Evolutionary conservation across 1,140 invertebrate species (phyloP), one percentile per base, ranked within the genome.

Genomic region (Phthorimaea operculella): DNA sequence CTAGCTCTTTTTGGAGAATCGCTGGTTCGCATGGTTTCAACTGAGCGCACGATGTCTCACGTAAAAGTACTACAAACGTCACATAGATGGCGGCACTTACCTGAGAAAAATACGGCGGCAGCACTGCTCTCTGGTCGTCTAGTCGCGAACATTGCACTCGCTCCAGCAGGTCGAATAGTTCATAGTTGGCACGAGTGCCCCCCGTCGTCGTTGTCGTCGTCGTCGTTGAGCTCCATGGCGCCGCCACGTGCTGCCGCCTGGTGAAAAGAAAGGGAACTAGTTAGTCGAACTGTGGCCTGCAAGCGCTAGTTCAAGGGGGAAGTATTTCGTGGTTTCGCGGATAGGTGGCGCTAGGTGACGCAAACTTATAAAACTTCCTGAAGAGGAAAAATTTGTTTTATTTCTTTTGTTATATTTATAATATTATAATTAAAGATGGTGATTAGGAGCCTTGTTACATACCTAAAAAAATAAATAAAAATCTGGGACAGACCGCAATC

Each of bases 61-160:
- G 10, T 4, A 39, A 10, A 39, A 39, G n/a, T 4, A 39, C 36
- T 39, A 39, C n/a, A 39, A 39, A 39, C 36, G 3, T 10, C 36
- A 12, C 10, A 10, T 39, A 39, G 36, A 39, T 39, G 36, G 36
- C 36, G 36, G 3, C 36, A 39, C n/a, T n/a, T 5, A 95, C 94
- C 92, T 95, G 93, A 74, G 90, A 90, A 79, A 95, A 95, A 83
- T 94, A 94, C 12, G 93, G 88, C 48, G 95, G 95, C 64, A 98
- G 87, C 57, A 94, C 94, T 80, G 96, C 97, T 82, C 96, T 90
- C 87, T 98, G 96, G 87, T 98, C 96, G 74, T 98, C 96, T 69
- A 98, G 86, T 47, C 96, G 89, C 55, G 94, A 95, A 87, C 94
- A 94, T 87, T 98, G 96, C 54, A 96, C 93, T 77, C 92, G 89